These are phyloP conservation scores for Oreochromis niloticus DNA, from an alignment of 2,113 vertebrate species.

Conservation along the genomic window DNA sequence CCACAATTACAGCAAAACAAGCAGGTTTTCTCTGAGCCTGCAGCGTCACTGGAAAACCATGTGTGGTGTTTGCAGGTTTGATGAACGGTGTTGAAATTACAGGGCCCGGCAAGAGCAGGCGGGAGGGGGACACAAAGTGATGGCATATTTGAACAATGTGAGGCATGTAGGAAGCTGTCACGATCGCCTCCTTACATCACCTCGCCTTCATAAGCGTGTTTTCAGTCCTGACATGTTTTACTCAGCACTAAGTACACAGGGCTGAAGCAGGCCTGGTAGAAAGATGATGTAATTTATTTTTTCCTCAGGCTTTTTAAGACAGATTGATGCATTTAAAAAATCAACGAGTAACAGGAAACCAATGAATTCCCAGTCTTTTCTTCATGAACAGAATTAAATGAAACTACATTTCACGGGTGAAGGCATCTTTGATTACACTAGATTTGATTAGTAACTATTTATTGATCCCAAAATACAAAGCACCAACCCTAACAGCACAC, in stretches of 20 bases:
- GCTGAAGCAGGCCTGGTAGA: not conserved
- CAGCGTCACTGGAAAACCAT: not conserved
- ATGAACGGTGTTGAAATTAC: slow-evolving; percentile 34
- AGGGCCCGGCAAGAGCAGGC: slow-evolving; percentile 5
- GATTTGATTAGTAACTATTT: not conserved
- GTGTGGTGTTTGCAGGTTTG: not conserved
- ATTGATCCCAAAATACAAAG: not conserved
- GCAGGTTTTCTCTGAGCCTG: not conserved
- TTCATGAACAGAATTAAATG: not conserved
- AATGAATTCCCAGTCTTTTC: no score
- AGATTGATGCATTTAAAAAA: not conserved
- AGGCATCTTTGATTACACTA: not conserved
- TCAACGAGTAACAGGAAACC: not conserved
- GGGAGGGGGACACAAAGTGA: not conserved
- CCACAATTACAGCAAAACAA: not conserved
- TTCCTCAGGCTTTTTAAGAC: not conserved
- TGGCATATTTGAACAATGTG: slow-evolving; percentile 32
- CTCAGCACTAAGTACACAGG: not conserved
- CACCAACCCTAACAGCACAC: not conserved
- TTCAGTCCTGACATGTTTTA: not conserved
- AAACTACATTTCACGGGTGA: not conserved
- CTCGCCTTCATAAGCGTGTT: not conserved
- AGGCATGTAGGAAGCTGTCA: slow-evolving; percentile 29
- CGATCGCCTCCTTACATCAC: not conserved
- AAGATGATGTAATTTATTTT: not conserved